Percentiles rank a stretch among this genome's conserved stretches.
phyloP scores from a whole-genome alignment of 2,797 vertebrate species.

The Acrossocheilus wenchowensis region DNA sequence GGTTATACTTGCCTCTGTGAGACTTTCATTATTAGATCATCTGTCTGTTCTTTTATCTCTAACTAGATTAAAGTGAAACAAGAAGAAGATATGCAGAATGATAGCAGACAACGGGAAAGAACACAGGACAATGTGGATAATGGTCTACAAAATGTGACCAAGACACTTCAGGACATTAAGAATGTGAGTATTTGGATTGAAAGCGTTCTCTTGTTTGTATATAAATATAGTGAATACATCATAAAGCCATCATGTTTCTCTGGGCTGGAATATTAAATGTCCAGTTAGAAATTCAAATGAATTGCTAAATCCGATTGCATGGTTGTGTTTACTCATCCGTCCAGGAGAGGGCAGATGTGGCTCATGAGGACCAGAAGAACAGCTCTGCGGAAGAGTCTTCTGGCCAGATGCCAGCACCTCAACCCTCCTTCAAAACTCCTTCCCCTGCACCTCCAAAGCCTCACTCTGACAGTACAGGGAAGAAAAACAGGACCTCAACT shows the following conservation, averaged over 20 bases:
- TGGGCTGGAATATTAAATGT: background rate
- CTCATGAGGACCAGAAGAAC: slow-evolving; percentile 79
- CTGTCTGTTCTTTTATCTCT: background rate
- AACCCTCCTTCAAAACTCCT: slow-evolving; percentile 65
- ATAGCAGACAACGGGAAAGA: slow-evolving; percentile 81
- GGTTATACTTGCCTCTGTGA: background rate
- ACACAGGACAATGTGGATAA: slow-evolving; percentile 78
- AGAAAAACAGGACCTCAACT: slow-evolving; percentile 73
- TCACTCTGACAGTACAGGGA: slow-evolving; percentile 72
- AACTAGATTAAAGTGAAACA: slow-evolving; percentile 39
- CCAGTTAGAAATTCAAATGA: slow-evolving; percentile 83
- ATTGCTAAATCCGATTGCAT: slow-evolving; percentile 58
- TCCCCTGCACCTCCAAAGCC: slow-evolving; percentile 67
- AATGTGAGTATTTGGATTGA: slow-evolving; percentile 75
- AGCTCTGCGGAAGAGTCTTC: slow-evolving; percentile 75
- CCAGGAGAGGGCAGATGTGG: slow-evolving; percentile 78
- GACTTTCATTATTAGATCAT: background rate
- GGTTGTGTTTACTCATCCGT: slow-evolving; percentile 61
- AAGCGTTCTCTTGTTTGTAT: background rate
- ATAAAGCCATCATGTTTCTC: background rate
- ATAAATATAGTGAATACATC: background rate
- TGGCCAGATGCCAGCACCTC: slow-evolving; percentile 71
- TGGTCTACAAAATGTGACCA: slow-evolving; percentile 74
- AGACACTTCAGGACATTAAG: slow-evolving; percentile 79
- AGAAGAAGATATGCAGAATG: slow-evolving; percentile 76